Evolutionary conservation across 2,113 vertebrate species (phyloP).

Genomic region (Heterocephalus glaber): DNA sequence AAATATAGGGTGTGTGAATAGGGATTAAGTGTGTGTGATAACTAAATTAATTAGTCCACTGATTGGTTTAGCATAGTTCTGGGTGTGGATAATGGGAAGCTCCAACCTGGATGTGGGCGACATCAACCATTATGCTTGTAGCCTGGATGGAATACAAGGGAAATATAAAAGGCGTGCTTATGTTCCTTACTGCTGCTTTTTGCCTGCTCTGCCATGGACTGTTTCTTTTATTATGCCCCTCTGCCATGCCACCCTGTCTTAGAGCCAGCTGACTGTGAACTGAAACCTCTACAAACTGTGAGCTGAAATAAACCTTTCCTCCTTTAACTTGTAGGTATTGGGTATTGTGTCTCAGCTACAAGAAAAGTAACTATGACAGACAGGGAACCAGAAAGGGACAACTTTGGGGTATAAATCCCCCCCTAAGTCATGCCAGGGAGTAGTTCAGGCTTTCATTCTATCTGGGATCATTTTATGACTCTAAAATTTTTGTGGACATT

Average conservation of each 20-base stretch:
- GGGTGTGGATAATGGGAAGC: not conserved
- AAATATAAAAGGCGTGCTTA: not conserved
- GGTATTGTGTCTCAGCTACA: not conserved
- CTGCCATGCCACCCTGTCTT: not conserved
- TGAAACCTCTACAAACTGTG: not conserved
- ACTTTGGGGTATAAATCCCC: not conserved
- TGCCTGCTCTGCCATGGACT: not conserved
- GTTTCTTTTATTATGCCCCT: not conserved
- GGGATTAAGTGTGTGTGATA: not conserved
- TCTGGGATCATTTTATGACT: not conserved
- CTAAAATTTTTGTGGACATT: slow-evolving; percentile 30
- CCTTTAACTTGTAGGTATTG: not conserved
- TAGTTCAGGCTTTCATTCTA: not conserved
- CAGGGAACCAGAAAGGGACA: too few species aligned
- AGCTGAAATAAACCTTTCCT: not conserved
- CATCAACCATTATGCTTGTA: not conserved
- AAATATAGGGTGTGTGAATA: not conserved
- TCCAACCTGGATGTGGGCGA: not conserved
- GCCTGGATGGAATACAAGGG: not conserved
- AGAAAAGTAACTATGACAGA: not conserved
- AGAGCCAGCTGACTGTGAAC: not conserved
- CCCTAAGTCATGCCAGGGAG: not conserved
- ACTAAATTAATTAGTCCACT: not conserved
- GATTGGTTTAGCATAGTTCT: not conserved
- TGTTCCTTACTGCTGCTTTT: not conserved